Percentiles rank a stretch among this genome's conserved stretches.
These are phyloP conservation scores for Luscinia luscinia DNA, from an alignment of 2,797 vertebrate genomes.

Conservation along the genomic window DNA sequence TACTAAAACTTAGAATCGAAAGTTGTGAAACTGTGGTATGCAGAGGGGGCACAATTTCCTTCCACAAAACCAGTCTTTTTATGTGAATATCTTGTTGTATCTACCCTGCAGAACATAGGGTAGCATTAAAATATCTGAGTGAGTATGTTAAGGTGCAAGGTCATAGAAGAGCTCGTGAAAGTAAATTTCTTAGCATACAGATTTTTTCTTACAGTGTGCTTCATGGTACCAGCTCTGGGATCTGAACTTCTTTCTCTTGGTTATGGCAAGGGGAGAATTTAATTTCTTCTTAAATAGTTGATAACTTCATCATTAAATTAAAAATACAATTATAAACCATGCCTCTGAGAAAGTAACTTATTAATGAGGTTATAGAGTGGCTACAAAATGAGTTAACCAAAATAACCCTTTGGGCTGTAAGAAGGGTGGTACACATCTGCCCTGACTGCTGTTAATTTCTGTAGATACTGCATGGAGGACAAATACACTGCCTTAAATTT, in stretches of 20 bases:
- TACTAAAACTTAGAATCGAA: not conserved
- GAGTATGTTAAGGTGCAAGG: accelerated
- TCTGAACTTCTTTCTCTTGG: not conserved
- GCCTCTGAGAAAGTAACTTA: not conserved
- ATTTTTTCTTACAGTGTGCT: not conserved
- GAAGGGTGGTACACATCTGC: not conserved
- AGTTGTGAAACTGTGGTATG: not conserved
- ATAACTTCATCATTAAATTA: conserved; percentile 13
- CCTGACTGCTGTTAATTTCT: not conserved
- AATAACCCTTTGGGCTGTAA: not conserved
- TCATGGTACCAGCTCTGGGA: not conserved
- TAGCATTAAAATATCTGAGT: not conserved
- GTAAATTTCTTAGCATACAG: not conserved
- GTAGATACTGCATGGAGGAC: not conserved
- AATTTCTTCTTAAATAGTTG: conserved; percentile 12
- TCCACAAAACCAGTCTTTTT: not conserved
- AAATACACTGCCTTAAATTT: not conserved
- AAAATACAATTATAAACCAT: conserved; percentile 14
- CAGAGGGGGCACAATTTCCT: not conserved
- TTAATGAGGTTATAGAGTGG: not conserved
- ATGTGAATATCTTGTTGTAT: not conserved
- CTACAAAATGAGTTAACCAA: not conserved
- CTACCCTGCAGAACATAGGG: not conserved
- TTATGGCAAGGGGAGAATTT: not conserved
- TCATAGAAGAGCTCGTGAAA: not conserved